A percentile compares a stretch with the other conserved stretches of the same genome.
Evolutionary conservation across 2,113 vertebrate genomes (phyloP).

Genomic region (Psilopogon haemacephalus): DNA sequence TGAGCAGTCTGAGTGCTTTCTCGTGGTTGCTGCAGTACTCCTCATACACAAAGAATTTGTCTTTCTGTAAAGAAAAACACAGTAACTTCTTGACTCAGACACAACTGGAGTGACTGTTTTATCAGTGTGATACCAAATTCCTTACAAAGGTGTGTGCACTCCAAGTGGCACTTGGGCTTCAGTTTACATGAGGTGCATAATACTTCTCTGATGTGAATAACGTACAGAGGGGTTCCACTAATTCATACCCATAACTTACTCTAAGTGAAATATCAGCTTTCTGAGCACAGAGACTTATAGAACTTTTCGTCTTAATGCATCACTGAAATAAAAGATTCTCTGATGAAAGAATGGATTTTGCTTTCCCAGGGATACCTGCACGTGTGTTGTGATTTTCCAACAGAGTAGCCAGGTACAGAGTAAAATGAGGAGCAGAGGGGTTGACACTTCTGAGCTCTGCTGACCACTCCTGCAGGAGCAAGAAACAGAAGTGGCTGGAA

Average conservation of each 20-base stretch:
- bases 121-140: not conserved
- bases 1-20: slow-evolving; percentile 93
- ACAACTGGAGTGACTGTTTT: not conserved
- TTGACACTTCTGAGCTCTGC: not conserved
- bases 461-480: not conserved
- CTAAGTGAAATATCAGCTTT: not conserved
- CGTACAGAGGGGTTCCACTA: not conserved
- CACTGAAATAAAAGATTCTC: not conserved
- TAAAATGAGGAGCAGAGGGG: not conserved
- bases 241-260: not conserved
- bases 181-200: not conserved
- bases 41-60: slow-evolving; percentile 92
- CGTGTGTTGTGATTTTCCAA: not conserved
- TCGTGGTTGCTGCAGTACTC: slow-evolving; percentile 99
- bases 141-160: not conserved
- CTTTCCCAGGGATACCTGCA: not conserved
- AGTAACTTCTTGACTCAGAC: not conserved
- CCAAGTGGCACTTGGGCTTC: not conserved
- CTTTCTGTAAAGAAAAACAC: slow-evolving; percentile 82
- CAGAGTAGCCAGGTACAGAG: not conserved
- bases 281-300: not conserved
- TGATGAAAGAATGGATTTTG: not conserved
- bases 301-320: not conserved
- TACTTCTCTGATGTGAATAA: not conserved
- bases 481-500: not conserved